phyloP scores from a whole-genome alignment of 2,113 vertebrate genomes.

The Synchiropus splendidus region DNA sequence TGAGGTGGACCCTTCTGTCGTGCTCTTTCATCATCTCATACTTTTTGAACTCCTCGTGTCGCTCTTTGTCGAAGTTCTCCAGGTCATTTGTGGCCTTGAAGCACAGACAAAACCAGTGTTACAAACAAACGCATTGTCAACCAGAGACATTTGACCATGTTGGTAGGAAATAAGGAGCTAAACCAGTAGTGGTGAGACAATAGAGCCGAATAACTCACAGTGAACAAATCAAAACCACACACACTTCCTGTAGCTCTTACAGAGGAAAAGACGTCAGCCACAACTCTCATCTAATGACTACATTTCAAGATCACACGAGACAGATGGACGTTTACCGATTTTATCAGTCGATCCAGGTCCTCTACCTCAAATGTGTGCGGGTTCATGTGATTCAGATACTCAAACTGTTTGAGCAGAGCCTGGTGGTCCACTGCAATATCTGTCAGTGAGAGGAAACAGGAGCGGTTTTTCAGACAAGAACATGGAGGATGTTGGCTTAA shows the following conservation, averaged over 20 bases:
- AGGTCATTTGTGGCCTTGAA: slow-evolving; percentile 84
- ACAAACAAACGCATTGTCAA: no score
- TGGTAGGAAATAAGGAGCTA: no score
- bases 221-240: no score
- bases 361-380: slow-evolving; percentile 92
- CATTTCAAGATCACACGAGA: no score
- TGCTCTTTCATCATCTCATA: slow-evolving; percentile 98
- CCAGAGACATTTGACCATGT: no score
- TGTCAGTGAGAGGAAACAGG: slow-evolving; percentile 14
- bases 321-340: slow-evolving; percentile 71
- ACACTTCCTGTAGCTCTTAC: no score
- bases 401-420: slow-evolving; percentile 88
- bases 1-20: slow-evolving; percentile 85
- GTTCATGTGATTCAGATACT: slow-evolving; percentile 93
- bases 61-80: slow-evolving; percentile 89
- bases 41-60: slow-evolving; percentile 92
- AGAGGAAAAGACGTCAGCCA: no score
- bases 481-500: background rate
- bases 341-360: slow-evolving; percentile 92
- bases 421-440: slow-evolving; percentile 81
- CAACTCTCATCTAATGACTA: no score
- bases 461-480: background rate
- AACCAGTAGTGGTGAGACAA: no score
- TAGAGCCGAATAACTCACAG: no score
- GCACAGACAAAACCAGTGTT: background rate